A percentile compares a stretch with the other conserved stretches of the same genome.
phyloP scores from a whole-genome alignment of 1,140 invertebrate species.

The Drosophila ananassae region DNA sequence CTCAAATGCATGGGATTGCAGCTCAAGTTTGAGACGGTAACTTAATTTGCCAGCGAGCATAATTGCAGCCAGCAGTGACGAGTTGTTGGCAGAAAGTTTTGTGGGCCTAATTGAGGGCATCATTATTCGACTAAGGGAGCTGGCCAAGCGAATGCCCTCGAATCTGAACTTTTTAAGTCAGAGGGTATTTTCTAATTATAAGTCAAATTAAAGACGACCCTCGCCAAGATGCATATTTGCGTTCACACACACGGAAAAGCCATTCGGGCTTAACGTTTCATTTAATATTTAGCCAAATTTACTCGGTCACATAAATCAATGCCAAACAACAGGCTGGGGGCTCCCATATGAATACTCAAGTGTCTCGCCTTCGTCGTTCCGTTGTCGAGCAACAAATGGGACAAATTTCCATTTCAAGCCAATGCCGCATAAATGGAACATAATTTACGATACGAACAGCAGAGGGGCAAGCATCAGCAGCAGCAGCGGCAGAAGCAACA shows the following conservation, averaged over 20 bases:
- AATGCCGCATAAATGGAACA: constrained; percentile 80
- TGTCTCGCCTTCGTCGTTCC: constrained; percentile 56
- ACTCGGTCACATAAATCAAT: constrained; percentile 75
- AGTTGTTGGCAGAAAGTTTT: constrained; percentile 64
- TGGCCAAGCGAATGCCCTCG: constrained; percentile 8
- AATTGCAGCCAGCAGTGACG: constrained; percentile 64
- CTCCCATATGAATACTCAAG: constrained; percentile 80
- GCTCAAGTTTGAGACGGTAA: constrained; percentile 47
- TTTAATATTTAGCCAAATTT: constrained; percentile 76
- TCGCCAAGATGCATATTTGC: constrained; percentile 2
- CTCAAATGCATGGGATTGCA: constrained; percentile 49
- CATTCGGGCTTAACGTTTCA: constrained; percentile 65
- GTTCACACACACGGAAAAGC: not conserved
- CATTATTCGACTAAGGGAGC: constrained; percentile 57
- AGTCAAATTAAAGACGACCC: constrained; percentile 55
- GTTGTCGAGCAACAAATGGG: constrained; percentile 73
- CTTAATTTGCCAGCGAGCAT: constrained; percentile 64
- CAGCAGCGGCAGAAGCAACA: constrained; percentile 8
- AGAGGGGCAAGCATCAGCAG: constrained; percentile 22
- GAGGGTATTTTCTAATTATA: constrained; percentile 42
- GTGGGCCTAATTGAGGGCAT: constrained; percentile 70
- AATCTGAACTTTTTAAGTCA: constrained; percentile 22
- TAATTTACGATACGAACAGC: constrained; percentile 77
- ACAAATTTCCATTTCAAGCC: constrained; percentile 83
- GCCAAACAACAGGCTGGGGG: constrained; percentile 64